Evolutionary conservation across 2,888 invertebrate genomes (phyloP), one percentile per base, ranked within the genome.

Genomic region (Dynastes maya): DNA sequence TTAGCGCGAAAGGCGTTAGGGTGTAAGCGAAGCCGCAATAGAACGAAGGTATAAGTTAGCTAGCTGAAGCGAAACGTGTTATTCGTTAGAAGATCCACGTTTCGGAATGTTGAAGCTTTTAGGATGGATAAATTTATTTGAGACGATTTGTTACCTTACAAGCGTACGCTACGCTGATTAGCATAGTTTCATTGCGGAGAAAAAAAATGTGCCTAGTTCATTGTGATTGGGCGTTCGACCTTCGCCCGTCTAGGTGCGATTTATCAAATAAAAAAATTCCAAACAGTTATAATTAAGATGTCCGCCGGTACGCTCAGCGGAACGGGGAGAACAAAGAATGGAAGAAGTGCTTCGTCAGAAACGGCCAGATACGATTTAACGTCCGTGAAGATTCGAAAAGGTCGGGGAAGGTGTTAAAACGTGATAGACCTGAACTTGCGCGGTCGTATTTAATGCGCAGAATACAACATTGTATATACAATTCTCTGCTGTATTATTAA

Each of bases 151-250:
- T 82, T 82, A 80, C 72, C 63, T 76, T 78, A 78, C 78, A 71
- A 58, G 32, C 40, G 27, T 27, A 61, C 13, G 27, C 71, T 65
- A 63, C 78, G 76, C 80, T 80, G 81, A 82, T 82, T 82, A 82
- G 71, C 82, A 82, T 82, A 82, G 80, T 81, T 82, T 81, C 68
- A 80, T 81, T 67, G 78, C 77, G 80, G 80, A 70, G 77, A 55
- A 74, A 13, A 79, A 79, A 76, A 77, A 78, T 79, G 78, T 55
- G 40, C 76, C 61, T 58, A 16, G 1, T 9, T 32, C n/a, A 1
- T 45, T 45, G 45, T 72, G 45, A 61, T 72, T 61, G 58, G 9
- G 16, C 11, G 71, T 58, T 76, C 79, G 78, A 79, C 81, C 82
- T 82, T 80, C 61, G 64, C 61, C 76, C 71, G 80, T 80, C 80